These are phyloP conservation scores for Pherbina coryleti DNA, from an alignment of 2,888 invertebrate species.

Conservation along the genomic window DNA sequence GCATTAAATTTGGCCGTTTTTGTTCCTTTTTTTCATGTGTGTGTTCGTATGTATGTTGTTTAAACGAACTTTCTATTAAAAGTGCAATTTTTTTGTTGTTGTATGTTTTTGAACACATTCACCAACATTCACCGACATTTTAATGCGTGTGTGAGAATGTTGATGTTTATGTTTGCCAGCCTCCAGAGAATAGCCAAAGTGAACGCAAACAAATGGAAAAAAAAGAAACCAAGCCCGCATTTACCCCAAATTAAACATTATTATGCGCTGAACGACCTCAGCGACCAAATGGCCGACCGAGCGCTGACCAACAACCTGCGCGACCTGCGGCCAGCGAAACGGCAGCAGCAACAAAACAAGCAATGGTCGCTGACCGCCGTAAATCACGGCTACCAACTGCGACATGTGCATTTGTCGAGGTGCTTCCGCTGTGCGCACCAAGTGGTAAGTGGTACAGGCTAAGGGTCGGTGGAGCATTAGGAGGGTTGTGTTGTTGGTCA, in stretches of 20 bases:
- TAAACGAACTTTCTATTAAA: constrained; percentile 30
- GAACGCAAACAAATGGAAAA: constrained; percentile 46
- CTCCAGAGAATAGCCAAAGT: constrained; percentile 42
- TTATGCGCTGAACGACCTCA: constrained; percentile 55
- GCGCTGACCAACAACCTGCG: constrained; percentile 31
- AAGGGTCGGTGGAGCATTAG: constrained; percentile 39
- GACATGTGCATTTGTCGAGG: constrained; percentile 59
- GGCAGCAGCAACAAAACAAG: constrained; percentile 27
- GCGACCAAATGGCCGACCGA: constrained; percentile 29
- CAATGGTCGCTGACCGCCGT: constrained; percentile 60
- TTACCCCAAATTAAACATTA: constrained; percentile 69
- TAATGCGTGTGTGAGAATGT: constrained; percentile 4
- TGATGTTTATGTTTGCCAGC: constrained; percentile 31
- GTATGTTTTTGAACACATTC: background rate
- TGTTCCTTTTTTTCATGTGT: background rate
- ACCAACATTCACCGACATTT: background rate
- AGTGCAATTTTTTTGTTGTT: constrained; percentile 22
- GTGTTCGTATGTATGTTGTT: background rate
- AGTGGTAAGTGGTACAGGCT: constrained; percentile 10
- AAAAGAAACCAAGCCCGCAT: constrained; percentile 55
- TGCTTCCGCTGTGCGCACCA: constrained; percentile 55
- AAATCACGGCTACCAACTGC: constrained; percentile 58
- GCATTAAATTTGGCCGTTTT: background rate
- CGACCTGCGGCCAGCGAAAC: constrained; percentile 25
- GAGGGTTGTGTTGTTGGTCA: background rate